Evolutionary conservation across 2,797 vertebrate species (phyloP), one percentile per base, ranked within the genome.

Genomic region (Siniperca undulata): DNA sequence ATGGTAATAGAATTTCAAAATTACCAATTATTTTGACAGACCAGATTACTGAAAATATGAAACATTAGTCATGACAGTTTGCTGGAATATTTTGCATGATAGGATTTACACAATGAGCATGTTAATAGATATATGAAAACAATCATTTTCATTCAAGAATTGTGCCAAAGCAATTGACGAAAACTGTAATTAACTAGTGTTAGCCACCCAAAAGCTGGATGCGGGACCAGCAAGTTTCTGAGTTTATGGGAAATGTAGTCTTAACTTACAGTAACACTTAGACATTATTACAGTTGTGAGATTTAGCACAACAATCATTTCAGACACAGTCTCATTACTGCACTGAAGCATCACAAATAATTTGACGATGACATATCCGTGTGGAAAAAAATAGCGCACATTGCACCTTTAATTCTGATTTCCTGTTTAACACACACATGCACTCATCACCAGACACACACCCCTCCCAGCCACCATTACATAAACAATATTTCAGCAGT

Each of bases 401-500:
- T 17, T 38, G 42, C 19, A 58, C 30, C 34, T 70, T 64, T 50
- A 42, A 78, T 80, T 61, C 22, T 17, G 20, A 73, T 64, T 64
- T 73, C 27, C n/a, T 42, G 30, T 78, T 53, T 30, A 64, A 68
- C 58, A 84, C 59, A 62, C 62, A 46, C 48, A 44, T 27, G 0
- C 55, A 38, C 16, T 36, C 36, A n/a, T 34, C 30, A 34, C 2
- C 5, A 16, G 38, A 72, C 46, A 61, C 60, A 52, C 53, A 61
- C 3, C 7, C 19, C 61, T 70, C 27, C 68, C 40, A 70, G 27
- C 17, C 34, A 64, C 24, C 34, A n/a, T 22, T 22, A 48, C 75
- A 81, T 81, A 78, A 88, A 88, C 80, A 76, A 84, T 86, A 78
- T 59, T 82, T 88, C 87, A 86, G 36, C 42, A 14, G 46, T 75